Conservation (phyloP, 2,888 invertebrate genomes). For the Lottia scabra region DNA sequence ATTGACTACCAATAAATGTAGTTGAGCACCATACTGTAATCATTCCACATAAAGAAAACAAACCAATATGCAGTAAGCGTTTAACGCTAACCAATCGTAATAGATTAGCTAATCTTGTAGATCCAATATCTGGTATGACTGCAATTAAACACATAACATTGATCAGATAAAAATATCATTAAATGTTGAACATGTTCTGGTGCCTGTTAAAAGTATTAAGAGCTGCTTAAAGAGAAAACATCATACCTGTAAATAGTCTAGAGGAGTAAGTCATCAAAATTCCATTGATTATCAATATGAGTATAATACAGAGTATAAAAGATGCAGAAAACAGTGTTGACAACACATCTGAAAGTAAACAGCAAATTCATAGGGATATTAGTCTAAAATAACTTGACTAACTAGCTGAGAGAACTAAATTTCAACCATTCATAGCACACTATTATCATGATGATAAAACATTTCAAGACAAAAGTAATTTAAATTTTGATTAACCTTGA, state of each 20-base stretch:
- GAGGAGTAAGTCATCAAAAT: slow-evolving; percentile 26
- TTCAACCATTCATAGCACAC: no score
- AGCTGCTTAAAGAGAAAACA: no score
- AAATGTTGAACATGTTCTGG: neutral
- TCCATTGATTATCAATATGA: slow-evolving; percentile 27
- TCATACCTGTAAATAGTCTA: slow-evolving; percentile 35
- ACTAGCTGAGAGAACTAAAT: no score
- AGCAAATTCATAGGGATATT: neutral
- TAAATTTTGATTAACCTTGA: no score
- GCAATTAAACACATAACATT: slow-evolving; percentile 6
- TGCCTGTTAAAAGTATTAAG: neutral
- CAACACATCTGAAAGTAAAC: slow-evolving; percentile 29
- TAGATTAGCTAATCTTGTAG: slow-evolving; percentile 38
- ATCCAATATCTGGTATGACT: slow-evolving; percentile 40
- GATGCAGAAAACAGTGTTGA: slow-evolving; percentile 21
- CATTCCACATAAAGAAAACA: slow-evolving; percentile 38
- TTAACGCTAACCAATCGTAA: slow-evolving; percentile 33
- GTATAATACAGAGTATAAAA: slow-evolving; percentile 18
- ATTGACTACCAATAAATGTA: slow-evolving; percentile 36
- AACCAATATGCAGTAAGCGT: slow-evolving; percentile 31
- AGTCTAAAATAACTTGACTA: no score
- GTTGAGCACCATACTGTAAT: slow-evolving; percentile 42
- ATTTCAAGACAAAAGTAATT: no score
- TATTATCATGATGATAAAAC: no score
- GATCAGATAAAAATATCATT: neutral